Evolutionary conservation across 1,140 invertebrate genomes (phyloP).

Genomic region (Lepidurus apus): DNA sequence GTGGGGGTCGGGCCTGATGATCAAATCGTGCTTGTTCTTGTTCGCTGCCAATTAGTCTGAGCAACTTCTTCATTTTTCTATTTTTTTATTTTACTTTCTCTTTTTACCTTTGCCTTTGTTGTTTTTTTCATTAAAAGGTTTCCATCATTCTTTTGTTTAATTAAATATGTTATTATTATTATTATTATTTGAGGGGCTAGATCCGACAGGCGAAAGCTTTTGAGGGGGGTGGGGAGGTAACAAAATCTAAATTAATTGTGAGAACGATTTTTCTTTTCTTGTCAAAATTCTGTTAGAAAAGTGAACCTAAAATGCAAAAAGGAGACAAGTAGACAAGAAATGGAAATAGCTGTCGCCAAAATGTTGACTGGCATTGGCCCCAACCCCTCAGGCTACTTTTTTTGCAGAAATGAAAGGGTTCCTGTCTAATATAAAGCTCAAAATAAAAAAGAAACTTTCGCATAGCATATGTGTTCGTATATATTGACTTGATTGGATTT

Average conservation of each 20-base stretch:
- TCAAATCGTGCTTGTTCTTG: conserved; percentile 10
- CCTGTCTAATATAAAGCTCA: not conserved
- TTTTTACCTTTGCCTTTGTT: not conserved
- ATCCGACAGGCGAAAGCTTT: not conserved
- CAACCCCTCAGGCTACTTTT: not conserved
- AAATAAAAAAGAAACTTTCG: not conserved
- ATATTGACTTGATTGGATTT: not conserved
- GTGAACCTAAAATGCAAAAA: not conserved
- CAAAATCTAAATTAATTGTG: not conserved
- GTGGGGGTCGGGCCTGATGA: not conserved
- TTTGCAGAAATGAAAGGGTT: not conserved
- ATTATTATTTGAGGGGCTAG: not conserved
- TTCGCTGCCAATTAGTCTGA: not conserved
- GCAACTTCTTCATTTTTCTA: not conserved
- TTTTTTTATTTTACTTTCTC: not conserved
- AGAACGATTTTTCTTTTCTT: not conserved
- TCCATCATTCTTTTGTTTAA: not conserved
- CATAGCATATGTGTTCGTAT: not conserved
- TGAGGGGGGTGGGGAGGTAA: not conserved
- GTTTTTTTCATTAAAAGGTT: not conserved
- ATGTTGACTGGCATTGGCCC: not conserved
- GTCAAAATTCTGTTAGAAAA: not conserved
- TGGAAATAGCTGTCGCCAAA: not conserved
- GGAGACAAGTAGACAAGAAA: not conserved
- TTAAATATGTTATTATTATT: not conserved